Evolutionary conservation across 1,140 invertebrate genomes (phyloP).

Genomic region (Drosophila tropicalis): DNA sequence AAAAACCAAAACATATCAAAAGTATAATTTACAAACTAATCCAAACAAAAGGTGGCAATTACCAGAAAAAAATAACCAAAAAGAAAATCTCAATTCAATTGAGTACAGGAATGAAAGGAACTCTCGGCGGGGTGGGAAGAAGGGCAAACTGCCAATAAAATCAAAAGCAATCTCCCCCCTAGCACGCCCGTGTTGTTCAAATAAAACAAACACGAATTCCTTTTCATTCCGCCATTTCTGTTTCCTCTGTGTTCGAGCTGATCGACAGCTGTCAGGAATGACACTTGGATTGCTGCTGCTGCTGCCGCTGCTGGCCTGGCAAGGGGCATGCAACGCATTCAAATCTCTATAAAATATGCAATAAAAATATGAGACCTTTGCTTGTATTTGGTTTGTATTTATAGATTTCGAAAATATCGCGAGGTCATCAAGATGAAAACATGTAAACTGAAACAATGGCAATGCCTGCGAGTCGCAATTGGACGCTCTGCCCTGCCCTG

Average conservation of each 20-base stretch:
- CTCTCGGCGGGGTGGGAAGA: constrained; percentile 1
- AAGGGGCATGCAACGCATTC: constrained; percentile 33
- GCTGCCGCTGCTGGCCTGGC: constrained; percentile 14
- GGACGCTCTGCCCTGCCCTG: constrained; percentile 14
- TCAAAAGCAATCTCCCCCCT: constrained; percentile 54
- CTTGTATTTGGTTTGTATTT: constrained; percentile 55
- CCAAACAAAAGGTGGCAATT: constrained; percentile 74
- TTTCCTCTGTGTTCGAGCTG: constrained; percentile 36
- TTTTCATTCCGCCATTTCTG: constrained; percentile 71
- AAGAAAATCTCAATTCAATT: constrained; percentile 44
- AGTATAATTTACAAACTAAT: constrained; percentile 72
- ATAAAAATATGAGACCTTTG: constrained; percentile 74
- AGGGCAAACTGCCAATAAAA: constrained; percentile 42
- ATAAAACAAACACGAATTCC: constrained; percentile 39
- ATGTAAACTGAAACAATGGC: constrained; percentile 78
- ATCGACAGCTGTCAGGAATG: constrained; percentile 80
- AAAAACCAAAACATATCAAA: constrained; percentile 23
- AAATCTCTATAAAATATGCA: constrained; percentile 70
- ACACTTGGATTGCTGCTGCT: constrained; percentile 66
- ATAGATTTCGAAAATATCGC: constrained; percentile 57
- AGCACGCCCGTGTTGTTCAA: constrained; percentile 28
- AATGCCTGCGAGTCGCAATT: constrained; percentile 48
- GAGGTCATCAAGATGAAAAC: constrained; percentile 76
- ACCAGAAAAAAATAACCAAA: constrained; percentile 32
- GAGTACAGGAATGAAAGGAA: constrained; percentile 5